A percentile compares a stretch with the other conserved stretches of the same genome.
Conservation (phyloP, 2,113 vertebrate genomes). For the Tringa solitaria region DNA sequence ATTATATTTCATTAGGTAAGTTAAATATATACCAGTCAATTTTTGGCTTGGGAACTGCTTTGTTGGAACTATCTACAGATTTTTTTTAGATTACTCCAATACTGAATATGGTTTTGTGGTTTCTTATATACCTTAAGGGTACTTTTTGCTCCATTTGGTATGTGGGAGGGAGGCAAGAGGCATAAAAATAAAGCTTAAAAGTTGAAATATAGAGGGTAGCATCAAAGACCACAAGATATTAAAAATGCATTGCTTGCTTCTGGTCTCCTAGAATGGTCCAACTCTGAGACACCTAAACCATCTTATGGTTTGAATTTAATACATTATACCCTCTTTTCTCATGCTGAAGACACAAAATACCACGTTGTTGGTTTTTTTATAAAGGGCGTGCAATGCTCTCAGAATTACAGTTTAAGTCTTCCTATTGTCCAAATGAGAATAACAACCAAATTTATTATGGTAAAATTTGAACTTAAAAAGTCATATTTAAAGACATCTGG, state of each 20-base stretch:
- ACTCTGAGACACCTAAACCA: background rate
- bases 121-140: background rate
- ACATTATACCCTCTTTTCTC: background rate
- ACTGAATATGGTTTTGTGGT: background rate
- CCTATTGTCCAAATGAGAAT: background rate
- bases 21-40: background rate
- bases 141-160: background rate
- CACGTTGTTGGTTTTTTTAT: rapidly evolving
- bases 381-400: background rate
- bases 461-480: background rate
- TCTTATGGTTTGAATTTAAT: background rate
- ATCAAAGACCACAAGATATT: background rate
- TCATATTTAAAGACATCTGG: background rate
- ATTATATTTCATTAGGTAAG: background rate
- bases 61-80: background rate
- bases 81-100: background rate
- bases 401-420: background rate
- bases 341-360: background rate
- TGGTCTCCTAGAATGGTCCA: background rate
- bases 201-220: background rate
- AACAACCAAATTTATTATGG: background rate
- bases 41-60: background rate
- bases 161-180: background rate
- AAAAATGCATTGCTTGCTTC: background rate
- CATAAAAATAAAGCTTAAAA: background rate